These are phyloP conservation scores for Trichonephila clavipes DNA, from an alignment of 1,140 invertebrate species.

Conservation along the genomic window DNA sequence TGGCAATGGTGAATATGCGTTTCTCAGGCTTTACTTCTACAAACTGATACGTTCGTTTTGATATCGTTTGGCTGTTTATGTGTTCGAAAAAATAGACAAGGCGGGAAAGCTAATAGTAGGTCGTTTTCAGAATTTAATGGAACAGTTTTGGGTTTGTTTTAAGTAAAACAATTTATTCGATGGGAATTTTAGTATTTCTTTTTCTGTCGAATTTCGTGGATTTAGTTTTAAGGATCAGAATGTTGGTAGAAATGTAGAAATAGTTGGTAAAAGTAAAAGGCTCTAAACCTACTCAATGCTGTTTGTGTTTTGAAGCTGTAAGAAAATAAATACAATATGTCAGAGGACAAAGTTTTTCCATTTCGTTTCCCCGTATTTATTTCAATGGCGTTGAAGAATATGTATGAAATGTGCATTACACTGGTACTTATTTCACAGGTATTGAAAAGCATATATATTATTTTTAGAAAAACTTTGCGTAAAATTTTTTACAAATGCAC, in stretches of 20 bases:
- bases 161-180: not conserved
- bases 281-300: no score
- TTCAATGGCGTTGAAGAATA: no score
- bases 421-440: no score
- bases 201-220: not conserved
- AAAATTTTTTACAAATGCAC: no score
- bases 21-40: not conserved
- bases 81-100: not conserved
- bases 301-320: not conserved
- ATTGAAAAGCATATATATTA: no score
- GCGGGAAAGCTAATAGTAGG: slow-evolving; percentile 10
- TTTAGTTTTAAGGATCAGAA: not conserved
- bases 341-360: no score
- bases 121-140: not conserved
- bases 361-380: no score
- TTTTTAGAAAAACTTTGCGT: no score
- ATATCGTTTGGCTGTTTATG: not conserved
- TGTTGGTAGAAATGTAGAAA: not conserved
- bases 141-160: not conserved
- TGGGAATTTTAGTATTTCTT: not conserved
- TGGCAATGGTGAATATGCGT: slow-evolving; percentile 7
- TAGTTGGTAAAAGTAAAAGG: not conserved
- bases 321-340: no score
- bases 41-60: not conserved
- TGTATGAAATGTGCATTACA: no score